Evolutionary conservation across 2,888 invertebrate genomes (phyloP).

Genomic region (Drosophila pseudotakahashii): DNA sequence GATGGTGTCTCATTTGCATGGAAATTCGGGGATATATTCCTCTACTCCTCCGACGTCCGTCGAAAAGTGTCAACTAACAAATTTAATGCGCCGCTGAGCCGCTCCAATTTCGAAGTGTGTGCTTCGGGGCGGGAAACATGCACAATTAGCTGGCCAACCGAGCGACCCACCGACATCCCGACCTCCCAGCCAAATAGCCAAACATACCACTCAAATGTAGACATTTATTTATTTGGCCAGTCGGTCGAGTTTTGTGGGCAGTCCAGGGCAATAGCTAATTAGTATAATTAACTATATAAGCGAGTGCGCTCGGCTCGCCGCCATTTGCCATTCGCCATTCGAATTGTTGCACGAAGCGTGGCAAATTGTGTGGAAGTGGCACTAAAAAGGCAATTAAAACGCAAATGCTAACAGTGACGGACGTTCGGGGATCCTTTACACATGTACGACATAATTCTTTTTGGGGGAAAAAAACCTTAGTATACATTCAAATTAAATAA

Average conservation of each 20-base stretch:
- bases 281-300: constrained; percentile 80
- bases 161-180: constrained; percentile 26
- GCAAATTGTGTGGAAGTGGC: constrained; percentile 80
- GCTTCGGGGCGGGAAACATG: constrained; percentile 39
- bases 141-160: constrained; percentile 42
- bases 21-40: constrained; percentile 21
- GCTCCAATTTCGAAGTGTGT: constrained; percentile 35
- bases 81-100: constrained; percentile 44
- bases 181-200: background rate
- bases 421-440: constrained; percentile 36
- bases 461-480: no score
- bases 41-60: background rate
- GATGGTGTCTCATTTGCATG: constrained; percentile 43
- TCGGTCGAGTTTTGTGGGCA: constrained; percentile 50
- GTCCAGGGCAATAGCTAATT: constrained; percentile 63
- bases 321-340: constrained; percentile 63
- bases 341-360: constrained; percentile 78
- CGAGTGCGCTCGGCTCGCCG: constrained; percentile 49
- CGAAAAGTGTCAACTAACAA: constrained; percentile 54
- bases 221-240: constrained; percentile 68
- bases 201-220: constrained; percentile 51
- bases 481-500: constrained; percentile 58
- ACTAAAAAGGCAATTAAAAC: constrained; percentile 81
- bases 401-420: constrained; percentile 59
- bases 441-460: constrained; percentile 59